A percentile compares a stretch with the other conserved stretches of the same genome.
These are phyloP conservation scores for Achroia grisella DNA, from an alignment of 1,140 invertebrate species.

Conservation along the genomic window DNA sequence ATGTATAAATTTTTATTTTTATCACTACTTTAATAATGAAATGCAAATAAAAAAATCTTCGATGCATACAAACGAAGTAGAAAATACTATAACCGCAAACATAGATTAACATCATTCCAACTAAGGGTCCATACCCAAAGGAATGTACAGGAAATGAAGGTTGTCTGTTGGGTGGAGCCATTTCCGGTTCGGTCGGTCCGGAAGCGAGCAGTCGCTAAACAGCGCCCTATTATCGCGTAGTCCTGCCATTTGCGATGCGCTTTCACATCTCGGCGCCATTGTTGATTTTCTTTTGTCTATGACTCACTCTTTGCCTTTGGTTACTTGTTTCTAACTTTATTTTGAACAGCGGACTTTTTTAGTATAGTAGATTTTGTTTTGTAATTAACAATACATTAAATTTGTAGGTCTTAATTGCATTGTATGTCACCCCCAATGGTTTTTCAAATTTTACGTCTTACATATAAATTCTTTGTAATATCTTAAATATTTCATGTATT, in stretches of 20 bases:
- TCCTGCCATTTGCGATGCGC: slow-evolving; percentile 24
- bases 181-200: slow-evolving; percentile 39
- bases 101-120: slow-evolving; percentile 24
- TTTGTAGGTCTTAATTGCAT: too few species aligned
- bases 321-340: slow-evolving; percentile 1
- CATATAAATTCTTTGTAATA: too few species aligned
- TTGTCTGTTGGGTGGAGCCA: slow-evolving; percentile 44
- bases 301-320: not conserved
- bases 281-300: not conserved
- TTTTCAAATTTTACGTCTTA: too few species aligned
- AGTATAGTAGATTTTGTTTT: too few species aligned
- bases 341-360: not conserved
- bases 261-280: slow-evolving; percentile 1
- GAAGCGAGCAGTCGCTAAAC: slow-evolving; percentile 40
- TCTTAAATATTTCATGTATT: too few species aligned
- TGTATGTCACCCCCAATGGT: too few species aligned
- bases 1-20: too few species aligned
- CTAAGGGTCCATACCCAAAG: slow-evolving; percentile 27
- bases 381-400: too few species aligned
- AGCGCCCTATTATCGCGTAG: slow-evolving; percentile 29
- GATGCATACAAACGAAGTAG: too few species aligned
- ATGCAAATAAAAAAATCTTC: too few species aligned
- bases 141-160: slow-evolving; percentile 47
- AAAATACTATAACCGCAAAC: not conserved
- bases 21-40: too few species aligned